Evolutionary conservation across 2,797 vertebrate species (phyloP), one percentile per base, ranked within the genome.

Genomic region (Antennarius maculatus): DNA sequence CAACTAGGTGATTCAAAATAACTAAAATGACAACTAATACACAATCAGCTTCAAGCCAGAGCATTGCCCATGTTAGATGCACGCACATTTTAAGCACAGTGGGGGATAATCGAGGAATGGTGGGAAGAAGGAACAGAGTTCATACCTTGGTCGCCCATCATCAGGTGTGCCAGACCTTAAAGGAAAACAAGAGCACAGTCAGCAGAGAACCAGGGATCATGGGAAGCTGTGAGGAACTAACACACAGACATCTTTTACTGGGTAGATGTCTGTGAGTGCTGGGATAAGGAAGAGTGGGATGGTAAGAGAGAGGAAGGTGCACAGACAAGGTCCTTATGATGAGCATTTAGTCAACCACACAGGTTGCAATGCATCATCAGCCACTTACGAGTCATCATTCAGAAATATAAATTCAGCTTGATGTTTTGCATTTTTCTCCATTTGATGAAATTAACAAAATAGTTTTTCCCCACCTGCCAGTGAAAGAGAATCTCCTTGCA

Each of bases 91-190:
- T 57, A 63, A 86, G 66, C 69, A 83, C 79, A 83, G 77, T 69
- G 71, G 72, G 72, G 82, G 71, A 80, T 72, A 83, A 78, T 80
- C 69, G 61, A 86, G 70, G 82, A 47, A 92, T 90, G 92, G 89
- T 91, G 88, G 94, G 94, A 93, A 93, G 93, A 95, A 97, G 94
- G 94, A 97, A 93, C 91, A 94, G 93, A 96, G 93, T 92, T 93
- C 97, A 96, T 99, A 99, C 97, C 97, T 99, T 98, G 97, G 95
- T 99, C 96, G 95, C 96, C 96, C 97, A 98, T 98, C 97, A 98
- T 98, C 97, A 99, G 95, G 96, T 99, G 96, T 92, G 97, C 97
- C 95, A 96, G 95, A 98, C 97, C 97, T 98, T 98, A 94, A 98
- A 97, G 96, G 96, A 93, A 97, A 98, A 98, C 95, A 97, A 98